Evolutionary conservation across 2,888 invertebrate species (phyloP).

Genomic region (Tetragonula carbonaria): DNA sequence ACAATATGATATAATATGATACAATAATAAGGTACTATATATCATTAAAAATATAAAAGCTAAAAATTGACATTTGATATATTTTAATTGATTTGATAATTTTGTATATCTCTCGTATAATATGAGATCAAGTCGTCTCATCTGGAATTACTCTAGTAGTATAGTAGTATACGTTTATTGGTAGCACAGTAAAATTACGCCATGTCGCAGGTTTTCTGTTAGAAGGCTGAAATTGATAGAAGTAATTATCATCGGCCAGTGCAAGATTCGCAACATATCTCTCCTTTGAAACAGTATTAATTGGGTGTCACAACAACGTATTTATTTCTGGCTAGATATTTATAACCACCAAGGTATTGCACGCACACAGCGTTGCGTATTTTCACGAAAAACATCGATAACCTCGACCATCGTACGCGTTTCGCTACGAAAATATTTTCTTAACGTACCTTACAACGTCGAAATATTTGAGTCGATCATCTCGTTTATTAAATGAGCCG

Average conservation of each 20-base stretch:
- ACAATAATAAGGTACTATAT: too few species aligned
- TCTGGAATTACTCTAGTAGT: too few species aligned
- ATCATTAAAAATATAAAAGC: too few species aligned
- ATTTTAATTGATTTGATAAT: too few species aligned
- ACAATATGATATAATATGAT: too few species aligned
- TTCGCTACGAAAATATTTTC: not conserved
- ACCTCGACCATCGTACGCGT: not conserved
- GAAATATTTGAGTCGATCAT: not conserved
- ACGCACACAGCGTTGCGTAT: not conserved
- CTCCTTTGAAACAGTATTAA: not conserved
- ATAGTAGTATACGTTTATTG: too few species aligned
- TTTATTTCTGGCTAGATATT: not conserved
- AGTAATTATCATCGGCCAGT: not conserved
- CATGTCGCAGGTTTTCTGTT: not conserved
- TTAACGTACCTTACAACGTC: not conserved
- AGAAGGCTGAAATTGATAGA: not conserved
- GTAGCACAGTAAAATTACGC: not conserved
- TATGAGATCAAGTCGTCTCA: too few species aligned
- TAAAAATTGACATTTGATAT: too few species aligned
- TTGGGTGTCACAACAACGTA: not conserved
- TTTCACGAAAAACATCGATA: not conserved
- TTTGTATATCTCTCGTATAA: too few species aligned
- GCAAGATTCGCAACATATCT: not conserved
- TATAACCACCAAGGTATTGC: not conserved
- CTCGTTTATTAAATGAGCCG: not conserved